Evolutionary conservation across 2,888 invertebrate species (phyloP).

Genomic region (Fragum sueziense): DNA sequence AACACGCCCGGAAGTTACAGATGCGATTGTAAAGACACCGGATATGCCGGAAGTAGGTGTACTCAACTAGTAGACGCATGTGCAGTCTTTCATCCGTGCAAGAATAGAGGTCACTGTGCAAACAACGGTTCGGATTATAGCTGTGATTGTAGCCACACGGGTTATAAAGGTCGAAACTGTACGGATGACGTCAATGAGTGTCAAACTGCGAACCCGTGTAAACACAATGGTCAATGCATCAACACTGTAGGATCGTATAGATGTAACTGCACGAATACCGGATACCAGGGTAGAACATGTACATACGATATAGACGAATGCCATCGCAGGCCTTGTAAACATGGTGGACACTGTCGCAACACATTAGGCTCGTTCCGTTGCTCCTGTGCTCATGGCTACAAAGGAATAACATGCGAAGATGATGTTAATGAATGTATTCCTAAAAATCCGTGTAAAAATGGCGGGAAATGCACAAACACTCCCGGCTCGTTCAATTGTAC

Average conservation of each 20-base stretch:
- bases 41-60: not conserved
- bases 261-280: not conserved
- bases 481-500: constrained; percentile 11
- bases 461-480: constrained; percentile 26
- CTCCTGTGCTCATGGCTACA: not conserved
- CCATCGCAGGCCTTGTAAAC: not conserved
- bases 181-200: constrained; percentile 12
- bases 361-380: not conserved
- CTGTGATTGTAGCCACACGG: not conserved
- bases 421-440: not conserved
- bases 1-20: not conserved
- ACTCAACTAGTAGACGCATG: not conserved
- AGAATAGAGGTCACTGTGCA: no score
- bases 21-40: not conserved
- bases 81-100: constrained; percentile 43
- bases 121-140: no score
- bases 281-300: constrained; percentile 22
- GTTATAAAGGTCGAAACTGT: constrained; percentile 15
- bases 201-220: not conserved
- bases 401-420: not conserved
- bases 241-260: constrained; percentile 18
- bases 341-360: constrained; percentile 6
- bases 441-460: not conserved
- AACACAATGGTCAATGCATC: constrained; percentile 14
- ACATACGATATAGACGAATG: constrained; percentile 43